Evolutionary conservation across 1,140 invertebrate species (phyloP), one percentile per base, ranked within the genome.

Genomic region (Ladona fulva): DNA sequence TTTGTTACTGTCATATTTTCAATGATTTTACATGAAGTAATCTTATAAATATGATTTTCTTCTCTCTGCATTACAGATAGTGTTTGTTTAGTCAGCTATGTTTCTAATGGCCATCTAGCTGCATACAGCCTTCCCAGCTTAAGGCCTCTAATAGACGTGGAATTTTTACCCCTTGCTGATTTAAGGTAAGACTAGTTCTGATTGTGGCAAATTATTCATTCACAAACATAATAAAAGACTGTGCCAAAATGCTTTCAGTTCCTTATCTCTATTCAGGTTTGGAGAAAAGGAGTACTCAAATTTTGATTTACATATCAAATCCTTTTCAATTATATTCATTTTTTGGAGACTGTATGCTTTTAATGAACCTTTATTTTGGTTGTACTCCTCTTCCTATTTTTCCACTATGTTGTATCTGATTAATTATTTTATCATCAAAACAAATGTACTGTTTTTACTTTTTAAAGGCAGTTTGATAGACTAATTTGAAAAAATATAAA

Each of bases 51-150:
- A 77, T 24, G 16, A 16, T 77, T 74, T 77, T 74, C 14, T 52
- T 80, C 81, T 78, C 81, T 78, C 82, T 81, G 79, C 80, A 81
- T 89, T 88, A 22, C 89, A 97, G 96, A 97, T 87, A 96, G 94
- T 84, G 94, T 96, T 81, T 98, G 96, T 86, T 88, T 98, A 81
- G 92, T 94, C 77, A 95, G 94, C 86, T 98, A 98, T 86, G 87
- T 97, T 82, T 97, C 95, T 76, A 97, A 92, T 86, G 96, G 97
- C 78, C 95, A 96, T 86, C 87, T 99, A 82, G 90, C 92, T 81
- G 92, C 94, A 74, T 97, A 96, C 87, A 97, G 94, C 88, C 87
- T 99, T 84, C 97, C 97, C 75, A 97, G 95, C 85, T 89, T 99
- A 81, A 92, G 94, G 86, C 92, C 92, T 79, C 88, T 99, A 75